phyloP scores from a whole-genome alignment of 2,888 invertebrate species.

The Synanthedon tipuliformis region DNA sequence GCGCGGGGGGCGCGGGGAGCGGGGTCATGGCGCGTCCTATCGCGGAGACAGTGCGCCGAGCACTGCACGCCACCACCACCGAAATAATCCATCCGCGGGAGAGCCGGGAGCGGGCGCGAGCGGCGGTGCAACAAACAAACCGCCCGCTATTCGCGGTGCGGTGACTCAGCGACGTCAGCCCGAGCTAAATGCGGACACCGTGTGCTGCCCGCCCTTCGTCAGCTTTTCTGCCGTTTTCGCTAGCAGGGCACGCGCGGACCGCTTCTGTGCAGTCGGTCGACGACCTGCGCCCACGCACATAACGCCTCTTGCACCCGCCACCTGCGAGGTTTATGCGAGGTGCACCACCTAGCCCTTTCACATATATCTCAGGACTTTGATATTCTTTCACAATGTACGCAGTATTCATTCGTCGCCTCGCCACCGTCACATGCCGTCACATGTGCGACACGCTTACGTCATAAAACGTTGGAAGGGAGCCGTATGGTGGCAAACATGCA shows the following conservation, averaged over 20 bases:
- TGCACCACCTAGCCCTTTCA: constrained; percentile 6
- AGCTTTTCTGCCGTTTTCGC: constrained; percentile 61
- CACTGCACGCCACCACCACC: constrained; percentile 47
- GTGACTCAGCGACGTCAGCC: constrained; percentile 64
- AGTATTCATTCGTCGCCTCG: constrained; percentile 3
- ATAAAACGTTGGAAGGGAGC: constrained; percentile 2
- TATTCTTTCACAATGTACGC: neutral
- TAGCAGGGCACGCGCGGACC: constrained; percentile 48
- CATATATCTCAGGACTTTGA: no score
- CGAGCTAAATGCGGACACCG: constrained; percentile 67
- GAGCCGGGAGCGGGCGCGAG: constrained; percentile 61
- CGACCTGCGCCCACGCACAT: constrained; percentile 55
- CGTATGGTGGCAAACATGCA: constrained; percentile 11
- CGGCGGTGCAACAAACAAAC: constrained; percentile 67
- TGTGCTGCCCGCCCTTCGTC: constrained; percentile 64
- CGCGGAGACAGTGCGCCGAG: constrained; percentile 49
- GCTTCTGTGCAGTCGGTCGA: constrained; percentile 51
- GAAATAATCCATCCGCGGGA: constrained; percentile 57
- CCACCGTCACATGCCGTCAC: constrained; percentile 19
- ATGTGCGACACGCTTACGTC: constrained; percentile 11
- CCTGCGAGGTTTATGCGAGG: constrained; percentile 7
- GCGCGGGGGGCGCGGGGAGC: constrained; percentile 51
- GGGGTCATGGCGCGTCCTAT: constrained; percentile 56
- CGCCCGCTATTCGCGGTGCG: constrained; percentile 61
- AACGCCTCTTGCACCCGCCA: constrained; percentile 49